Evolutionary conservation across 1,140 invertebrate genomes (phyloP).

Genomic region (Trichonephila clavata): DNA sequence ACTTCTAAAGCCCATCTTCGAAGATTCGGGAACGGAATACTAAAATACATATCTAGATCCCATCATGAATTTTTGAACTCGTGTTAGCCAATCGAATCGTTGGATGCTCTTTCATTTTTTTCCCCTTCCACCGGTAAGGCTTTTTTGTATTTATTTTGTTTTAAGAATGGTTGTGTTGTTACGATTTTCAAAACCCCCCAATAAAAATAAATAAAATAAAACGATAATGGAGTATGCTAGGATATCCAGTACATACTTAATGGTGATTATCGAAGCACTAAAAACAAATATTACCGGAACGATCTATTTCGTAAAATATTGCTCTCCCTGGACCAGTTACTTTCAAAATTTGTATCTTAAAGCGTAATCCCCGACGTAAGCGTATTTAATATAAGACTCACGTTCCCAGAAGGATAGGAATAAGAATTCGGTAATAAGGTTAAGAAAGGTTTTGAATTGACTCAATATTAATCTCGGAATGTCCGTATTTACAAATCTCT

Average conservation of each 20-base stretch:
- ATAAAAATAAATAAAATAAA: neutral
- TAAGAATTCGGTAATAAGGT: neutral
- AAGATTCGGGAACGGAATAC: constrained; percentile 1
- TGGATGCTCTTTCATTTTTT: neutral
- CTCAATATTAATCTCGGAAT: neutral
- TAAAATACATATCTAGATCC: constrained; percentile 29
- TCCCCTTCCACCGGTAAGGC: neutral
- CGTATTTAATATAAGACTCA: neutral
- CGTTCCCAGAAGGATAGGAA: neutral
- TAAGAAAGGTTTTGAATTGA: neutral
- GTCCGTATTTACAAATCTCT: neutral
- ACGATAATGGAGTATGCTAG: neutral
- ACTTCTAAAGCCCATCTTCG: constrained; percentile 6
- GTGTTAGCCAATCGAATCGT: neutral
- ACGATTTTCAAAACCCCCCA: too few relatives aligned
- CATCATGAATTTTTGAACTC: constrained; percentile 24
- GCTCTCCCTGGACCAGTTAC: neutral
- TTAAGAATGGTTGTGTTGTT: neutral
- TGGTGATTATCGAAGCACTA: neutral
- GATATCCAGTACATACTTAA: neutral
- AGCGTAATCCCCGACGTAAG: neutral
- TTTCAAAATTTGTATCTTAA: neutral
- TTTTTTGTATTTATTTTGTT: neutral
- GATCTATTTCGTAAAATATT: neutral
- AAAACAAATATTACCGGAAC: neutral